A percentile compares a stretch with the other conserved stretches of the same genome.
Evolutionary conservation across 2,888 invertebrate genomes (phyloP).

Genomic region (Chaitophorus viminalis): DNA sequence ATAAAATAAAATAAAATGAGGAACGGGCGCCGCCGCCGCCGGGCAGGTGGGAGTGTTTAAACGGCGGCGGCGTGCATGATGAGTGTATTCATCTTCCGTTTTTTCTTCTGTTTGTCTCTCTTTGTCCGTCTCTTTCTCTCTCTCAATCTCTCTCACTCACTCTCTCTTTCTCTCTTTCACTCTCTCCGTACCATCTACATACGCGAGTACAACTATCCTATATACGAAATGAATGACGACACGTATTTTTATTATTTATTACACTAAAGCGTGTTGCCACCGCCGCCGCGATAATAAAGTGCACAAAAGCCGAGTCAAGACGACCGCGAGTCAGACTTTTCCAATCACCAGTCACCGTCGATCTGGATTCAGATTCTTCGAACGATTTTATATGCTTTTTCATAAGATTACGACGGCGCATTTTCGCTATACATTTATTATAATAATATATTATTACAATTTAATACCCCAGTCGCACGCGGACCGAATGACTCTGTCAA

Average conservation of each 20-base stretch:
- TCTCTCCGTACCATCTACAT: not conserved
- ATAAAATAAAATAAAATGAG: too few species aligned
- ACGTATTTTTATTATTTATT: not conserved
- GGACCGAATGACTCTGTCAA: too few species aligned
- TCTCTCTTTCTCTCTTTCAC: not conserved
- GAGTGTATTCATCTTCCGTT: not conserved
- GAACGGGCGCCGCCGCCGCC: constrained; percentile 33
- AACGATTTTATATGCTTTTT: too few species aligned
- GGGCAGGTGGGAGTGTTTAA: constrained; percentile 38
- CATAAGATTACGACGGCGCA: too few species aligned
- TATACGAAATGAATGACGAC: not conserved
- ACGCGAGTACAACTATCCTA: not conserved
- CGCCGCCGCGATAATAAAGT: not conserved
- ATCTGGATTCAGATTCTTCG: too few species aligned
- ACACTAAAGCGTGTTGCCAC: not conserved
- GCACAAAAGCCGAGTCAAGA: not conserved
- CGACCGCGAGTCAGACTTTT: too few species aligned
- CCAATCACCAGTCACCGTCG: too few species aligned
- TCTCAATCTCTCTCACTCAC: not conserved
- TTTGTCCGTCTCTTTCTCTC: too few species aligned
- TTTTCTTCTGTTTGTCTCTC: not conserved
- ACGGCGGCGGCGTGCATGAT: not conserved
- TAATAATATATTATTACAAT: too few species aligned
- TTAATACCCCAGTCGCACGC: too few species aligned
- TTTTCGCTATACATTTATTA: too few species aligned